Evolutionary conservation across 2,888 invertebrate genomes (phyloP).

Genomic region (Drosophila lutescens): DNA sequence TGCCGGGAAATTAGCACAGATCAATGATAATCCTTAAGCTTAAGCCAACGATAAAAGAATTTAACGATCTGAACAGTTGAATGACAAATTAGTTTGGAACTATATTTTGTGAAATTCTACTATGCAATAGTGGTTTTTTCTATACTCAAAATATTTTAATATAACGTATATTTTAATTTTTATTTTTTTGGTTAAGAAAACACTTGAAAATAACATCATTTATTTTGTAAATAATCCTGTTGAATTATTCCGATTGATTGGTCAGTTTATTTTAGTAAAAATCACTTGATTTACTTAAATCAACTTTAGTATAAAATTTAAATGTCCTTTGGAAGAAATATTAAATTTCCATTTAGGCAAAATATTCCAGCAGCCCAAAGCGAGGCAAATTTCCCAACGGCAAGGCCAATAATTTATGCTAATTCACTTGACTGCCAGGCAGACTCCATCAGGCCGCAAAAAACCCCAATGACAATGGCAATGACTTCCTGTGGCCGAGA

Average conservation of each 20-base stretch:
- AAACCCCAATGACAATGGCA: slow-evolving; percentile 37
- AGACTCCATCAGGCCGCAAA: slow-evolving; percentile 35
- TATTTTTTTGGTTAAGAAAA: too few relatives aligned
- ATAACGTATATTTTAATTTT: too few relatives aligned
- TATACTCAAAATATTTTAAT: too few relatives aligned
- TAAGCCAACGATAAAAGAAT: slow-evolving; percentile 6
- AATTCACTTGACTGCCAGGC: slow-evolving; percentile 43
- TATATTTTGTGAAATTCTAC: background rate
- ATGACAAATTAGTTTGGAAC: background rate
- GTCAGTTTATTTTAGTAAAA: background rate
- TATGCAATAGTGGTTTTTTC: too few relatives aligned
- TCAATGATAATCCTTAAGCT: slow-evolving; percentile 41
- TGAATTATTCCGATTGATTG: background rate
- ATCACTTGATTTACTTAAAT: background rate
- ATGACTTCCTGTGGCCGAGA: slow-evolving; percentile 45
- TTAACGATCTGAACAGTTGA: background rate
- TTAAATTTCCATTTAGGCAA: slow-evolving; percentile 27
- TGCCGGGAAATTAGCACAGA: slow-evolving; percentile 54
- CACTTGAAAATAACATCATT: background rate
- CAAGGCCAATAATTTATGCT: slow-evolving; percentile 55
- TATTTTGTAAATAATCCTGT: background rate
- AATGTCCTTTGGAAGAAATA: background rate
- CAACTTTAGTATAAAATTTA: background rate
- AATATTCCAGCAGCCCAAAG: slow-evolving; percentile 11
- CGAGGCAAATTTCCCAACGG: slow-evolving; percentile 9